Percentiles rank a stretch among this genome's conserved stretches.
Evolutionary conservation across 2,797 vertebrate genomes (phyloP).

Genomic region (Semaprochilodus insignis): DNA sequence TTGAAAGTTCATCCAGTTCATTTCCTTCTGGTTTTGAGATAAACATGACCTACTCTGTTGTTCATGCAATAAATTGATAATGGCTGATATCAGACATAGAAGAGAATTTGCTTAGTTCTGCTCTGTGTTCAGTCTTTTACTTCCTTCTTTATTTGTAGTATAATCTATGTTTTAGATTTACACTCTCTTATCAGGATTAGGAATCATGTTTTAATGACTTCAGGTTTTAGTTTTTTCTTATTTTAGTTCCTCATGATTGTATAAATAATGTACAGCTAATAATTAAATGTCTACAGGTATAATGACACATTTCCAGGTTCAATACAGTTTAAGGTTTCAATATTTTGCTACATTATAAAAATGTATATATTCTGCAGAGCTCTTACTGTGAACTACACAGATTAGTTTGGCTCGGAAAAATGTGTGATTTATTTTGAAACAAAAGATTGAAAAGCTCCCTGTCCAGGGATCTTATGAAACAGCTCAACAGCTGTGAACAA

Average conservation of each 20-base stretch:
- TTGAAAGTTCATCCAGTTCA: constrained; percentile 74
- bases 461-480: too few species aligned
- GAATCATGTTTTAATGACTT: background rate
- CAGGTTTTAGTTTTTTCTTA: too few species aligned
- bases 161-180: background rate
- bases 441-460: too few species aligned
- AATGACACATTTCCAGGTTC: background rate
- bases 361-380: too few species aligned
- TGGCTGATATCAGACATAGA: background rate
- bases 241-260: background rate
- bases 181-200: background rate
- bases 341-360: too few species aligned
- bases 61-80: constrained; percentile 8
- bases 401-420: too few species aligned
- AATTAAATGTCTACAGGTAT: background rate
- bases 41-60: background rate
- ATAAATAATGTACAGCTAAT: background rate
- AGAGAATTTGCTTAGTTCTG: constrained; percentile 10
- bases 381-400: too few species aligned
- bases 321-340: too few species aligned
- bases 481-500: too few species aligned
- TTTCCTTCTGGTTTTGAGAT: constrained; percentile 49
- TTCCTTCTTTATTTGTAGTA: background rate
- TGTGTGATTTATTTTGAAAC: too few species aligned
- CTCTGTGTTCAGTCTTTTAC: background rate